These are phyloP conservation scores for Eupithecia insigniata DNA, from an alignment of 2,888 invertebrate species.

Conservation along the genomic window DNA sequence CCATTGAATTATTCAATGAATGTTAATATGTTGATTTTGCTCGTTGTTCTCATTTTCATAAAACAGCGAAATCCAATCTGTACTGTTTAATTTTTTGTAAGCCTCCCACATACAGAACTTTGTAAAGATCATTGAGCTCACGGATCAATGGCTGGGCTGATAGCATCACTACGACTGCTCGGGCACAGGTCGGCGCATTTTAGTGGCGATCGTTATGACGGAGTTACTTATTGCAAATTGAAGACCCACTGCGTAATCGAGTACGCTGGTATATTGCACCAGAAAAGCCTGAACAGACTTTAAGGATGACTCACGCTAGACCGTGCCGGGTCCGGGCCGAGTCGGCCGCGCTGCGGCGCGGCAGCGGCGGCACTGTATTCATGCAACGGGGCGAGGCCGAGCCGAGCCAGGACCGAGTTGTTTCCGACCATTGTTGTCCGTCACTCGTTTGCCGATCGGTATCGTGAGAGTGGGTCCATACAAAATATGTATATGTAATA, in stretches of 20 bases:
- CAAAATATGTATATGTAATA: no score
- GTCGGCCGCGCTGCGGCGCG: no score
- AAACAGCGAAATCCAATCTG: slow-evolving; percentile 31
- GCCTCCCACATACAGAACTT: slow-evolving; percentile 29
- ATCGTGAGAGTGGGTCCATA: no score
- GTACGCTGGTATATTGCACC: slow-evolving; percentile 12
- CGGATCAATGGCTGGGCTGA: slow-evolving; percentile 23
- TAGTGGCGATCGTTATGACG: slow-evolving; percentile 41
- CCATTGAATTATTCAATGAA: slow-evolving; percentile 32
- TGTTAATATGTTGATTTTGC: slow-evolving; percentile 31
- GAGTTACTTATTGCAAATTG: slow-evolving; percentile 36
- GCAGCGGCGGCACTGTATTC: no score
- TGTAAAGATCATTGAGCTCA: slow-evolving; percentile 14
- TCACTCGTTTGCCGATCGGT: no score
- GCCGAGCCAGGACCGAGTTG: no score
- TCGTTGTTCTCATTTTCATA: slow-evolving; percentile 30
- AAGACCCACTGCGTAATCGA: slow-evolving; percentile 34
- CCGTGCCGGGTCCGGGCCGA: no score
- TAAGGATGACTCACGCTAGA: no score
- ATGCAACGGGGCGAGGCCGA: no score
- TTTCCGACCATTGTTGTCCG: no score
- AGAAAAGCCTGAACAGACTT: slow-evolving; percentile 17
- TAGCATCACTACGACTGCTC: no score
- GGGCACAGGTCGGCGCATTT: no score
- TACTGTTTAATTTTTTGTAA: slow-evolving; percentile 16